Evolutionary conservation across 92 coral and sea anemone genomes (phyloP).

Genomic region (Phenganax marumi): DNA sequence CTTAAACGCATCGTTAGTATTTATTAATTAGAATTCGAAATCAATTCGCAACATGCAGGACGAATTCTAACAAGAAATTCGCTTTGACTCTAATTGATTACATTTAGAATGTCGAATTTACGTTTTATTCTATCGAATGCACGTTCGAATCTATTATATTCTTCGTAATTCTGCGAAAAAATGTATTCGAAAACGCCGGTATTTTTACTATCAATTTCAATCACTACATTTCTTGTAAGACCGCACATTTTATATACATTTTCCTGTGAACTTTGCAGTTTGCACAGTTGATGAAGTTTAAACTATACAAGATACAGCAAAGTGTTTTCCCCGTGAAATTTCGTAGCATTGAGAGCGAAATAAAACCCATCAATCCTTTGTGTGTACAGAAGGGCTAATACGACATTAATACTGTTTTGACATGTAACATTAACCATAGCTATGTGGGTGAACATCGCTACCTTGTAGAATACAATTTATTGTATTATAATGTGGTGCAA

Average conservation of each 20-base stretch:
- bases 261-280: no score
- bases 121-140: not conserved
- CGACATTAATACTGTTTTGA: constrained; percentile 9
- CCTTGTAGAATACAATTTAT: no score
- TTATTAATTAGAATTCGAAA: not conserved
- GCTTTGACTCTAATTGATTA: not conserved
- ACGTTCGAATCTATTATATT: not conserved
- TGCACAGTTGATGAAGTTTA: no score
- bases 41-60: not conserved
- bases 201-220: not conserved
- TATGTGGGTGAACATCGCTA: not conserved
- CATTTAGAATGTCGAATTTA: not conserved
- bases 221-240: not conserved
- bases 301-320: not conserved
- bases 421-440: not conserved
- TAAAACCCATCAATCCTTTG: not conserved
- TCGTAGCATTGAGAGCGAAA: not conserved
- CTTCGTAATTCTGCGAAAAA: not conserved
- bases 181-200: not conserved
- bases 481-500: no score
- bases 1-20: not conserved
- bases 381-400: not conserved
- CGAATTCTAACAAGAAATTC: not conserved
- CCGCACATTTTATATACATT: not conserved
- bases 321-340: not conserved